Evolutionary conservation across 2,888 invertebrate species (phyloP).

Genomic region (Ormyrus labotus): DNA sequence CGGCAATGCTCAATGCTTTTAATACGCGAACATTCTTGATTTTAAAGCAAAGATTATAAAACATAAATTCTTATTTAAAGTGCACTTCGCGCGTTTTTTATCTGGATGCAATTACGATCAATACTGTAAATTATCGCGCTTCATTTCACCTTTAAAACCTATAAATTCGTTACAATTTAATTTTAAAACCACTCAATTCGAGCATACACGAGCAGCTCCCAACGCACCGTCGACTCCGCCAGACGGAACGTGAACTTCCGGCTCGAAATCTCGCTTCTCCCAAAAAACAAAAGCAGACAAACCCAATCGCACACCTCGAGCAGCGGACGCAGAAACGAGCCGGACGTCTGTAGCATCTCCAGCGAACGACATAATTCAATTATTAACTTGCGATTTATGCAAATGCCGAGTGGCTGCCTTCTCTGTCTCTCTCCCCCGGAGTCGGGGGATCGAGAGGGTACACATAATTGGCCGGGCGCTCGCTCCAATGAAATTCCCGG

Average conservation of each 20-base stretch:
- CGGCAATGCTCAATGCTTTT: not conserved
- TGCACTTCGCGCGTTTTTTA: not conserved
- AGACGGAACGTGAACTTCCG: no score
- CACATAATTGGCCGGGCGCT: slow-evolving; percentile 42
- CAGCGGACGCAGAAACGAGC: no score
- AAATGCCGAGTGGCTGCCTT: not conserved
- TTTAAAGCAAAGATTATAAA: no score
- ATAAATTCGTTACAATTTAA: not conserved
- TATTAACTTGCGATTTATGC: slow-evolving; percentile 53
- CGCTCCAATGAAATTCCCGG: slow-evolving; percentile 49
- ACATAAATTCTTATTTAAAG: no score
- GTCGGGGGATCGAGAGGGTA: no score
- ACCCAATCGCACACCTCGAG: no score
- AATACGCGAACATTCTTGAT: not conserved
- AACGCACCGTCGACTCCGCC: no score
- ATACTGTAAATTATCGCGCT: not conserved
- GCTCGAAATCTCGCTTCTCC: no score
- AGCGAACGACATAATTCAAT: slow-evolving; percentile 46
- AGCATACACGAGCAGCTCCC: no score
- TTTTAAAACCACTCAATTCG: not conserved
- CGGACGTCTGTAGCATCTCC: not conserved
- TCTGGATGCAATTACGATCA: not conserved
- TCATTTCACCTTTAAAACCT: not conserved
- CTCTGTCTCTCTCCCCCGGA: no score
- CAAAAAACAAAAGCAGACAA: no score